These are phyloP conservation scores for Pheucticus melanocephalus DNA, from an alignment of 2,113 vertebrate genomes.

Conservation along the genomic window DNA sequence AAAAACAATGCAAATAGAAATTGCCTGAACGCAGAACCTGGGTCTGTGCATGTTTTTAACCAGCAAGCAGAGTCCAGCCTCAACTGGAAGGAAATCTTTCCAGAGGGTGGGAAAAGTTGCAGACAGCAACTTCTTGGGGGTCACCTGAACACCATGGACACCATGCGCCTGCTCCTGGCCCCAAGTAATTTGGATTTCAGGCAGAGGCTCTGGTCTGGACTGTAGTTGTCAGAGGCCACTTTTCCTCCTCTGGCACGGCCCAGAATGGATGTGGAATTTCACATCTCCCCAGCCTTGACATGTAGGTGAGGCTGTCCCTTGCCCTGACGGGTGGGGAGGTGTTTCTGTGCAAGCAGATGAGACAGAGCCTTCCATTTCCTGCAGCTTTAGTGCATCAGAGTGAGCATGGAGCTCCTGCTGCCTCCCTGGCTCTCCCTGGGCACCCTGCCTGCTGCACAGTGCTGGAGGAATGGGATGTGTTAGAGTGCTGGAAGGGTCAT, in stretches of 20 bases:
- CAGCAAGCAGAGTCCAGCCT: not conserved
- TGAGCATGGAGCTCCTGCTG: not conserved
- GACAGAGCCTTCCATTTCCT: conserved; percentile 18
- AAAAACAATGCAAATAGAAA: not conserved
- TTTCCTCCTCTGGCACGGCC: not conserved
- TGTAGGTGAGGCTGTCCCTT: not conserved
- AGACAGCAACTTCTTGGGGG: not conserved
- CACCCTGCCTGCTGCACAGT: accelerated
- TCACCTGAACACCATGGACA: not conserved
- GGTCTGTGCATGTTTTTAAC: not conserved
- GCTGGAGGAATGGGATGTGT: not conserved
- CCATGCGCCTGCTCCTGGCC: not conserved
- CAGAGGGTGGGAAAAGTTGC: not conserved
- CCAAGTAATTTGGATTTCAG: not conserved
- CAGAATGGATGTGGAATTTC: not conserved
- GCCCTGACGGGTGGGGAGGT: not conserved
- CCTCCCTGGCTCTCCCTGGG: not conserved
- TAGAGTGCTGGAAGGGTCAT: not conserved
- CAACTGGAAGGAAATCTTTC: not conserved
- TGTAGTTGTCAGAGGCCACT: not conserved
- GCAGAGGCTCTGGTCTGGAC: not conserved
- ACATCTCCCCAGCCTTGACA: not conserved
- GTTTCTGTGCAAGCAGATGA: conserved; percentile 10
- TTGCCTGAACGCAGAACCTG: not conserved
- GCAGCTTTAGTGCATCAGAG: not conserved